A percentile compares a stretch with the other conserved stretches of the same genome.
Evolutionary conservation across 2,113 vertebrate species (phyloP).

Genomic region (Bubo blakistoni): DNA sequence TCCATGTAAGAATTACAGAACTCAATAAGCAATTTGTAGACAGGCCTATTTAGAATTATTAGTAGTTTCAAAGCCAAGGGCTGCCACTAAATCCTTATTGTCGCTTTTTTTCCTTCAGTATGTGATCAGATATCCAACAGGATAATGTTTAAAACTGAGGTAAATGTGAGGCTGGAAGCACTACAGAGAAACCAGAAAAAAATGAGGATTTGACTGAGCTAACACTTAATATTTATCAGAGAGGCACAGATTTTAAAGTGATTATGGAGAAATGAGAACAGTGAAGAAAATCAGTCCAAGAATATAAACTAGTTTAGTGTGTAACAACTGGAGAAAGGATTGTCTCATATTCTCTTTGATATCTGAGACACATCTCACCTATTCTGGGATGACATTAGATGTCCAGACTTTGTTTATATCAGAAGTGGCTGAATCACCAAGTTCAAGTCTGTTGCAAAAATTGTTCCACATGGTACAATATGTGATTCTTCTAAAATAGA

Average conservation of each 20-base stretch:
- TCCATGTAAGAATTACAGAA: not conserved
- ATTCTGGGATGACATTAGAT: not conserved
- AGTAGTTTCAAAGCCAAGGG: not conserved
- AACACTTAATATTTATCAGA: not conserved
- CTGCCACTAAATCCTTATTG: not conserved
- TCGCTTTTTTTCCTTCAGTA: not conserved
- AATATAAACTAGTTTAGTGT: not conserved
- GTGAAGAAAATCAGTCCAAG: not conserved
- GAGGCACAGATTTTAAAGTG: not conserved
- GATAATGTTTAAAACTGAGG: not conserved
- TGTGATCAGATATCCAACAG: not conserved
- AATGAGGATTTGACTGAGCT: not conserved
- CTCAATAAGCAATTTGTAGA: not conserved
- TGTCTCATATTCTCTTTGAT: not conserved
- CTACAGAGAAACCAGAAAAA: not conserved
- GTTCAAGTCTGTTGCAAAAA: not conserved
- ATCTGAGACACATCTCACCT: not conserved
- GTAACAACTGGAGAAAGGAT: not conserved
- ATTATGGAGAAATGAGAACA: not conserved
- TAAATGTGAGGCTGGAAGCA: not conserved
- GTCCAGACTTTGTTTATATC: not conserved
- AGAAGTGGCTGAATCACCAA: not conserved
- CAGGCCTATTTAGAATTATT: not conserved
- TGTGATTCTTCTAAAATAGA: not conserved
- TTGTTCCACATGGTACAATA: not conserved